Evolutionary conservation across 2,113 vertebrate species (phyloP).

Genomic region (Mesoclemmys tuberculata): DNA sequence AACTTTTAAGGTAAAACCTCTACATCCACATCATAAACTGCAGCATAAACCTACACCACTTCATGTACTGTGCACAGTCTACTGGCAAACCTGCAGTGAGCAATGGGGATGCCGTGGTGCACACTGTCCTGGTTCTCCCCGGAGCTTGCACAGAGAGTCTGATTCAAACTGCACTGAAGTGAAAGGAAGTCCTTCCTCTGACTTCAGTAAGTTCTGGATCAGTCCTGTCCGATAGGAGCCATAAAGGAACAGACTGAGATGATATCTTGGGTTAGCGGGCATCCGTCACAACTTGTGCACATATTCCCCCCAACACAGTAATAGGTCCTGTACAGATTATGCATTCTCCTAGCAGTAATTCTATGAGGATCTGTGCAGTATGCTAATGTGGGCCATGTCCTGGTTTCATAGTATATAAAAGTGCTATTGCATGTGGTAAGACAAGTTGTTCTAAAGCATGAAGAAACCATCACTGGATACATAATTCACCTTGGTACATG

Average conservation of each 20-base stretch:
- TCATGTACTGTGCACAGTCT: neutral
- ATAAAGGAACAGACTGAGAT: neutral
- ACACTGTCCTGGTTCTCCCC: neutral
- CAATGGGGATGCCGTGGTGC: neutral
- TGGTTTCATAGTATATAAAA: neutral
- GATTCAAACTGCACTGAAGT: neutral
- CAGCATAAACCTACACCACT: neutral
- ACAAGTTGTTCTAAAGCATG: too few species aligned
- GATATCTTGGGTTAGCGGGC: neutral
- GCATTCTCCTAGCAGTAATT: neutral
- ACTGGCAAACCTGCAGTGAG: neutral
- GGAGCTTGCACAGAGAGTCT: neutral
- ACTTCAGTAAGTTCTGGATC: neutral
- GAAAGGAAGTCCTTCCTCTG: neutral
- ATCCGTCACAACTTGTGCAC: neutral
- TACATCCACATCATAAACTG: neutral
- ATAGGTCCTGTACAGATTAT: neutral
- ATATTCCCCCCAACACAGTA: neutral
- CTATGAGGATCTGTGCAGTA: neutral
- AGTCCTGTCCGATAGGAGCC: neutral
- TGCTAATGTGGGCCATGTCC: neutral
- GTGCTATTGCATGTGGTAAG: neutral
- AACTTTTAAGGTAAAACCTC: neutral
- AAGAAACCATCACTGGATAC: rapidly evolving
- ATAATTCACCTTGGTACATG: neutral